Evolutionary conservation across 2,113 vertebrate genomes (phyloP), one percentile per base, ranked within the genome.

Genomic region (Phalacrocorax pelagicus): DNA sequence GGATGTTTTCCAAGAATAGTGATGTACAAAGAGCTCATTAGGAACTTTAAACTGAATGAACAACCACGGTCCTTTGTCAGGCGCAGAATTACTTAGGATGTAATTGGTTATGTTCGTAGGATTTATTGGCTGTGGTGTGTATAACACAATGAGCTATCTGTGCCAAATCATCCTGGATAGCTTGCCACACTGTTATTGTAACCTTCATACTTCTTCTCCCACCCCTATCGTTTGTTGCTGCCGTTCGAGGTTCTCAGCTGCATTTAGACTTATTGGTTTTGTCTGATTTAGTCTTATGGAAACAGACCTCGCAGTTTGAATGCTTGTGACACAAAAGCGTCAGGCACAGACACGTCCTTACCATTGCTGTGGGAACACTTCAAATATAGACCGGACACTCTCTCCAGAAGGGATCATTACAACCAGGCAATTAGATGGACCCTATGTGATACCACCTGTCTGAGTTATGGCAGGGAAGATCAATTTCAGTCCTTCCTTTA

Each of bases 1-100:
- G 86, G 90, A 82, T 72, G 52, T 90, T 91, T 95, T 94, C 94
- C 94, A 94, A 78, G 93, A 94, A 96, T 36, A 42, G n/a, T 61
- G 84, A 95, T 74, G 78, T 42, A 62, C 75, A 91, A 81, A 87
- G 86, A 93, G 44, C 81, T 96, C 89, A 87, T 96, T 94, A 94
- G 82, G 77, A 96, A 78, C 36, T 74, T 83, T 75, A 93, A 83
- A 78, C 34, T 29, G 54, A 81, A 58, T 22, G 91, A 95, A 85
- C 73, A 87, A 59, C 74, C 36, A 36, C 74, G 85, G 84, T 91
- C 77, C 82, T 94, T 85, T 95, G 81, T 91, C 77, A 78, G 52
- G 67, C 69, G 80, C 69, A 62, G 88, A 88, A 86, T 88, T 65
- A 85, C 86, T 93, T 81, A 54, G 70, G 49, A 54, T 77, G 62